These are phyloP conservation scores for Pheosia tremula DNA, from an alignment of 2,888 invertebrate species.

Conservation along the genomic window DNA sequence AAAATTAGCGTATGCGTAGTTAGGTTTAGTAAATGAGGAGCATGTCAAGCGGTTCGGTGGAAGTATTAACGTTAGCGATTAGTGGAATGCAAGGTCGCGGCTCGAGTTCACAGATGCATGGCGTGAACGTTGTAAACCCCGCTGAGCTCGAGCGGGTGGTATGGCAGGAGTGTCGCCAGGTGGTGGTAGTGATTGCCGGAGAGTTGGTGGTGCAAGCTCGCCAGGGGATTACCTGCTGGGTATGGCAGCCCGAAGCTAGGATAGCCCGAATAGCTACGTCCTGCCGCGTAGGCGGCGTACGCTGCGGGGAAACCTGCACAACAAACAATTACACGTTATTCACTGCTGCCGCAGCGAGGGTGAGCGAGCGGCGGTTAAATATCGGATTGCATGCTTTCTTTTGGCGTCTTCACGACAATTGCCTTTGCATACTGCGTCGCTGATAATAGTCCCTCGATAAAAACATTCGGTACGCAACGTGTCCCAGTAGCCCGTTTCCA, in stretches of 20 bases:
- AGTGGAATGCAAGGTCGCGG: slow-evolving; percentile 82
- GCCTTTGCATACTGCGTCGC: slow-evolving; percentile 43
- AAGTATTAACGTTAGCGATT: slow-evolving; percentile 64
- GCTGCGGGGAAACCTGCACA: slow-evolving; percentile 96
- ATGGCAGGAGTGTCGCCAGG: slow-evolving; percentile 86
- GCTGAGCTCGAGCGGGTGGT: slow-evolving; percentile 87
- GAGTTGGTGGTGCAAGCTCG: slow-evolving; percentile 90
- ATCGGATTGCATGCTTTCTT: slow-evolving; percentile 64
- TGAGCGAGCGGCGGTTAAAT: slow-evolving; percentile 57
- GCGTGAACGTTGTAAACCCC: slow-evolving; percentile 90
- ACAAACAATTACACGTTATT: slow-evolving; percentile 64
- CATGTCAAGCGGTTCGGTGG: slow-evolving; percentile 66
- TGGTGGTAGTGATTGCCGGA: slow-evolving; percentile 86
- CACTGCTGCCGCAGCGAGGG: slow-evolving; percentile 26
- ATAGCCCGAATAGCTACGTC: slow-evolving; percentile 98
- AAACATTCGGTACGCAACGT: slow-evolving; percentile 58
- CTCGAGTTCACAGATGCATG: slow-evolving; percentile 90
- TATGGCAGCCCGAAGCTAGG: slow-evolving; percentile 99
- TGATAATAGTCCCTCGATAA: slow-evolving; percentile 53
- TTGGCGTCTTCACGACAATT: slow-evolving; percentile 42
- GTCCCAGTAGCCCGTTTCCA: slow-evolving; percentile 67
- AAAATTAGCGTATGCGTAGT: slow-evolving; percentile 69
- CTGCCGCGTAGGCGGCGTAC: slow-evolving; percentile 98
- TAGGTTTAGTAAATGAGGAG: slow-evolving; percentile 62
- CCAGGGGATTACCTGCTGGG: slow-evolving; percentile 97